Conservation (phyloP, 2,797 vertebrate genomes). For the Australoheros facetus region DNA sequence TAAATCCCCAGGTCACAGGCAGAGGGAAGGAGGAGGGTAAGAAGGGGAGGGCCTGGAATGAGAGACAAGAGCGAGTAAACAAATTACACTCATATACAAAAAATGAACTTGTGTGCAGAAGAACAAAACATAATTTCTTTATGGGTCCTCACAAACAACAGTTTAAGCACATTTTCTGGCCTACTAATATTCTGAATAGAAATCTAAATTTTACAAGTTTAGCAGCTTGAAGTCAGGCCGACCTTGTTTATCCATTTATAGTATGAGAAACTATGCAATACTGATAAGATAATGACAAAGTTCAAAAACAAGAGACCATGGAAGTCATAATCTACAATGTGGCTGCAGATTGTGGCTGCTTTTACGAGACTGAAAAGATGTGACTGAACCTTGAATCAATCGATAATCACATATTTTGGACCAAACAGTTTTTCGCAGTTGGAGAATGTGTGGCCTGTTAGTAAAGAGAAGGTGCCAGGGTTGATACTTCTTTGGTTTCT, state of each 20-base stretch:
- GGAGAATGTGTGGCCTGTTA: background rate
- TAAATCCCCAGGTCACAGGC: background rate
- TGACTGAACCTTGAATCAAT: background rate
- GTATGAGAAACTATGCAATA: slow-evolving; percentile 18
- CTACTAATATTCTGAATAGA: background rate
- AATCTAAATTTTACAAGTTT: background rate
- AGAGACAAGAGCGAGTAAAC: background rate
- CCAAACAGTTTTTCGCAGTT: background rate
- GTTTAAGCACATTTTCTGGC: background rate
- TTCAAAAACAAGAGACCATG: background rate
- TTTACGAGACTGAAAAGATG: background rate
- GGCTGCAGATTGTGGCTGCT: background rate
- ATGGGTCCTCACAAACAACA: background rate
- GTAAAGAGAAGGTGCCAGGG: background rate
- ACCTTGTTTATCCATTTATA: slow-evolving; percentile 10
- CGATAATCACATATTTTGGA: background rate
- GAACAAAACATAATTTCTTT: background rate
- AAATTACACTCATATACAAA: background rate
- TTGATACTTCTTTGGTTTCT: background rate
- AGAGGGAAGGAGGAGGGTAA: background rate
- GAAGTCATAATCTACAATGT: background rate
- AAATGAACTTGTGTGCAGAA: background rate
- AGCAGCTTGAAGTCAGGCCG: background rate
- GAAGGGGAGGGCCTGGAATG: background rate
- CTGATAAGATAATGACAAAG: background rate